A percentile compares a stretch with the other conserved stretches of the same genome.
These are phyloP conservation scores for Pseudoatta argentina DNA, from an alignment of 1,140 invertebrate species.

Conservation along the genomic window DNA sequence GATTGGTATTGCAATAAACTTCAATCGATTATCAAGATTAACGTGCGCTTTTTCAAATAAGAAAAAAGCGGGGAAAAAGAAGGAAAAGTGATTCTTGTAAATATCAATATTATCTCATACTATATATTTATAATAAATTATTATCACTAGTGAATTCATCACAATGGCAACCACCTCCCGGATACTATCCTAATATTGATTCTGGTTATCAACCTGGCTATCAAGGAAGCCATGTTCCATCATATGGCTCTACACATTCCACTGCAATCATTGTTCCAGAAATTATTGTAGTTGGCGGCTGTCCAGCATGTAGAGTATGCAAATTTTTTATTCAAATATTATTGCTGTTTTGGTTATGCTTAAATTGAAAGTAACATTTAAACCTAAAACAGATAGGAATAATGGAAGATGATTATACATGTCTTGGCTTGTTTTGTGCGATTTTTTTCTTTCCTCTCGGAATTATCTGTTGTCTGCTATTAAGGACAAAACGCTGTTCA, in stretches of 20 bases:
- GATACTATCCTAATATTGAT: constrained; percentile 81
- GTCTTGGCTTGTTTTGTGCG: constrained; percentile 93
- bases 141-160: constrained; percentile 70
- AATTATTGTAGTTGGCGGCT: constrained; percentile 92
- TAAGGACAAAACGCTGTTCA: constrained; percentile 92
- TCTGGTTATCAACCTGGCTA: constrained; percentile 46
- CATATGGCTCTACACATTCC: constrained; percentile 85
- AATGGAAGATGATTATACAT: constrained; percentile 94
- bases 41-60: too few relatives aligned
- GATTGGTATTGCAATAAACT: too few relatives aligned
- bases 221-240: constrained; percentile 81
- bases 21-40: too few relatives aligned
- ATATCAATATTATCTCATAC: background rate
- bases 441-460: constrained; percentile 95
- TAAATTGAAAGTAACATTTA: background rate
- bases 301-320: constrained; percentile 92
- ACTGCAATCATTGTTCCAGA: constrained; percentile 85
- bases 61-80: background rate
- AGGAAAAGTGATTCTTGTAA: background rate
- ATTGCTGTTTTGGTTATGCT: background rate
- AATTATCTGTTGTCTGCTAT: constrained; percentile 92
- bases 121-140: constrained; percentile 9
- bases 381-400: constrained; percentile 89
- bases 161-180: constrained; percentile 81
- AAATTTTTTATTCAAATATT: constrained; percentile 10